phyloP scores from a whole-genome alignment of 2,888 invertebrate genomes.

The Andrena bucephala region DNA sequence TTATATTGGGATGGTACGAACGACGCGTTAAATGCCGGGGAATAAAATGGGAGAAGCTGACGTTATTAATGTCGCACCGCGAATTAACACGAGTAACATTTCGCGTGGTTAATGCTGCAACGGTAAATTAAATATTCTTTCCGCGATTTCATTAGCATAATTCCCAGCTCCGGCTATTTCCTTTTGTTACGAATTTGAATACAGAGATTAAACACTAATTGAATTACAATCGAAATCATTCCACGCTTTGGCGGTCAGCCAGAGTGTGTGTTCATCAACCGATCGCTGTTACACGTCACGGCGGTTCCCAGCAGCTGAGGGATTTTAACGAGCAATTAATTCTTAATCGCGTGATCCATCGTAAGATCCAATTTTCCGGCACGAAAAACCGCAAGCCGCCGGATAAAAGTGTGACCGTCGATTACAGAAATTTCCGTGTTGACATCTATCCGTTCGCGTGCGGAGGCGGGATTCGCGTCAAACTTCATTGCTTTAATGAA shows the following conservation, averaged over 20 bases:
- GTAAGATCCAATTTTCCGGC: slow-evolving; percentile 56
- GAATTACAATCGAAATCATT: slow-evolving; percentile 44
- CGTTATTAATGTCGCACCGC: background rate
- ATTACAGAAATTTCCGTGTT: background rate
- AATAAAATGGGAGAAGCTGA: slow-evolving; percentile 1
- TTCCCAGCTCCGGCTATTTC: background rate
- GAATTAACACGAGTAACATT: slow-evolving; percentile 25
- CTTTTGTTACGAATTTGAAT: background rate
- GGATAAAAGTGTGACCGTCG: background rate
- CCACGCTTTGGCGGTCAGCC: slow-evolving; percentile 37
- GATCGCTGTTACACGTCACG: slow-evolving; percentile 31
- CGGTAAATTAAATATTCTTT: slow-evolving; percentile 30
- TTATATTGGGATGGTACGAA: background rate
- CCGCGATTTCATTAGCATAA: background rate
- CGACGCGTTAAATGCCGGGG: slow-evolving; percentile 3
- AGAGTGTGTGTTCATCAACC: slow-evolving; percentile 36
- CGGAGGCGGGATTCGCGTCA: no score
- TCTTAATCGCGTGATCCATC: slow-evolving; percentile 55
- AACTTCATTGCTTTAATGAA: no score
- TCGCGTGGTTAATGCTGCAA: background rate
- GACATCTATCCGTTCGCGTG: background rate
- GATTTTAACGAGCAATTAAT: slow-evolving; percentile 64
- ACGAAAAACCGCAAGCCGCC: slow-evolving; percentile 16
- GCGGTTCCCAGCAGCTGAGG: slow-evolving; percentile 9
- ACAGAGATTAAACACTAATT: slow-evolving; percentile 6